Conservation (phyloP, 2,888 invertebrate species). For the Ormyrus nitidulus region DNA sequence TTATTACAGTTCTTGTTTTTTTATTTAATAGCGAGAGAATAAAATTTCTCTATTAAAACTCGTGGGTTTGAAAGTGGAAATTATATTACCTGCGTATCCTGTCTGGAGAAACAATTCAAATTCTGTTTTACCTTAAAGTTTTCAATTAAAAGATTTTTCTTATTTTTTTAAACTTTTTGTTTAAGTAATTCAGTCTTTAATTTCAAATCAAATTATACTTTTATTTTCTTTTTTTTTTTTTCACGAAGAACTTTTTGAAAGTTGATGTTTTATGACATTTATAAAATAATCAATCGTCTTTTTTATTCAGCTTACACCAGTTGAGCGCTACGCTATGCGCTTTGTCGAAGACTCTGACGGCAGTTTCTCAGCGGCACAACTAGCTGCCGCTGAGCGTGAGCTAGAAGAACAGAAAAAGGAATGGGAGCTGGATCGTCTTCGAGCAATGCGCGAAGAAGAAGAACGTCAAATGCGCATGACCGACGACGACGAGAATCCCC, state of each 20-base stretch:
- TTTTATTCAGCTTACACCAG: conserved; percentile 86
- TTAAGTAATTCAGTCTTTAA: background rate
- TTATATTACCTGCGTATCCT: conserved; percentile 55
- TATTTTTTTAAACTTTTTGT: background rate
- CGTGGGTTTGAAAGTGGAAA: conserved; percentile 56
- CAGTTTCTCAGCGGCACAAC: conserved; percentile 87
- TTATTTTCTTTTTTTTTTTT: too few species aligned
- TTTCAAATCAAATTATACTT: conserved; percentile 8
- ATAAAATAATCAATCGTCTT: background rate
- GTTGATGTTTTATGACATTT: too few species aligned
- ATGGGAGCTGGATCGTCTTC: conserved; percentile 90
- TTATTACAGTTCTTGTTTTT: conserved; percentile 38
- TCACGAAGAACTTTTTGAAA: too few species aligned
- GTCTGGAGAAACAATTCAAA: conserved; percentile 54
- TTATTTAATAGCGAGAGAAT: conserved; percentile 46
- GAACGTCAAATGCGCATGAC: conserved; percentile 79
- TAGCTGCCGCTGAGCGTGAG: conserved; percentile 92
- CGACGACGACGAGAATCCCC: conserved; percentile 81
- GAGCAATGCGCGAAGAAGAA: conserved; percentile 83
- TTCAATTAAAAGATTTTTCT: background rate
- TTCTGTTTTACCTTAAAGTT: background rate
- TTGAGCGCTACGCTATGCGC: conserved; percentile 96
- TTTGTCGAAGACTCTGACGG: conserved; percentile 92
- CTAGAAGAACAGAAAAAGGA: conserved; percentile 90
- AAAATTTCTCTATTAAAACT: conserved; percentile 55